phyloP scores from a whole-genome alignment of 1,140 invertebrate species.

The Sarcophaga peregrina region DNA sequence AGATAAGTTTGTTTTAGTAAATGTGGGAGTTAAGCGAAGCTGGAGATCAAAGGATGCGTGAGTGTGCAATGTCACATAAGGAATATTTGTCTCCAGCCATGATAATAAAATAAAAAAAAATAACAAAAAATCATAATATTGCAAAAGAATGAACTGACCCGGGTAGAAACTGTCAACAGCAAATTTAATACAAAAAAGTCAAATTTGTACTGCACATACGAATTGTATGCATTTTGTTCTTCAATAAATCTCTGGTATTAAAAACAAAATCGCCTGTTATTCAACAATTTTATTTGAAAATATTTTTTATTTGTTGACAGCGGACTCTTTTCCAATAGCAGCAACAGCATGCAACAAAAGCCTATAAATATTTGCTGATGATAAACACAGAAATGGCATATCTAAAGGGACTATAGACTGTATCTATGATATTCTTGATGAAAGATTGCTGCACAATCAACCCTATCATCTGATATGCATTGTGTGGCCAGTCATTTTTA shows the following conservation, averaged over 20 bases:
- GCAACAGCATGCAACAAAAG: slow-evolving; percentile 22
- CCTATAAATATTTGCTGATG: slow-evolving; percentile 28
- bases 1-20: neutral
- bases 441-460: neutral
- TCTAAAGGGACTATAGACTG: neutral
- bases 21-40: neutral
- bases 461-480: slow-evolving; percentile 1
- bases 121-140: neutral
- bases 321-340: neutral
- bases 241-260: neutral
- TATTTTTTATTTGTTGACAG: neutral
- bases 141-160: slow-evolving; percentile 10
- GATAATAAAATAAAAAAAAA: neutral
- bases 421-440: neutral
- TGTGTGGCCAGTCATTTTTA: neutral
- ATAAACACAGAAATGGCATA: neutral
- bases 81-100: neutral
- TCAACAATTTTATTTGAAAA: slow-evolving; percentile 21
- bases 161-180: neutral
- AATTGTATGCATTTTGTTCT: slow-evolving; percentile 2
- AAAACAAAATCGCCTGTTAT: neutral
- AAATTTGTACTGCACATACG: too few relatives aligned
- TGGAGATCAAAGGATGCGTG: neutral
- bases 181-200: neutral
- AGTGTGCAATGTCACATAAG: neutral